Conservation (phyloP, 2,797 vertebrate species). For the Vireo griseus region DNA sequence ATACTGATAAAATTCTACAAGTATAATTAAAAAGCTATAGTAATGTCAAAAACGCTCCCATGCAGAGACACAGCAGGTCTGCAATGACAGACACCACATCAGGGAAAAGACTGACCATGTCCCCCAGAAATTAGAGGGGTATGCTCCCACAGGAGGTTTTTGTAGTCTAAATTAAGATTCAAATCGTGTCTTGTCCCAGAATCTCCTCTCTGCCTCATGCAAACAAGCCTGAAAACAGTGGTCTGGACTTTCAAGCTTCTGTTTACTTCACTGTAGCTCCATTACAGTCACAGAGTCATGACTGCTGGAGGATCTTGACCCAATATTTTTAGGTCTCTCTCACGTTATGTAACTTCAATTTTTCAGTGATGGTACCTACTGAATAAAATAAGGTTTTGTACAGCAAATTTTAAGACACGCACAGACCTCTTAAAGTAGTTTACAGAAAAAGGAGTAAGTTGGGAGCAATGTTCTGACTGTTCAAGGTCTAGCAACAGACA, state of each 20-base stretch:
- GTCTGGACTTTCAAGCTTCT: not conserved
- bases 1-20: not conserved
- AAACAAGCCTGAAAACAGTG: not conserved
- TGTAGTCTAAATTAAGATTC: not conserved
- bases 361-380: not conserved
- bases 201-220: not conserved
- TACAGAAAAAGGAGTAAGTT: not conserved
- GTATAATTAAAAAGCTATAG: slow-evolving; percentile 1
- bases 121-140: not conserved
- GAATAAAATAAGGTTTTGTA: not conserved
- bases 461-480: slow-evolving; percentile 19
- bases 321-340: not conserved
- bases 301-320: not conserved
- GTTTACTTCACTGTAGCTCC: not conserved
- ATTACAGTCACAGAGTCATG: not conserved
- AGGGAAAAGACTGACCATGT: not conserved
- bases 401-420: not conserved
- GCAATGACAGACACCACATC: not conserved
- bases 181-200: not conserved
- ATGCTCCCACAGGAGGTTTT: not conserved
- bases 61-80: not conserved
- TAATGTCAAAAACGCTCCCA: not conserved
- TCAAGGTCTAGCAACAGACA: not conserved
- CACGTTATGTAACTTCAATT: not conserved
- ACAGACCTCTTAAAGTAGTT: not conserved